Evolutionary conservation across 2,113 vertebrate species (phyloP).

Genomic region (Paramormyrops kingsleyae): DNA sequence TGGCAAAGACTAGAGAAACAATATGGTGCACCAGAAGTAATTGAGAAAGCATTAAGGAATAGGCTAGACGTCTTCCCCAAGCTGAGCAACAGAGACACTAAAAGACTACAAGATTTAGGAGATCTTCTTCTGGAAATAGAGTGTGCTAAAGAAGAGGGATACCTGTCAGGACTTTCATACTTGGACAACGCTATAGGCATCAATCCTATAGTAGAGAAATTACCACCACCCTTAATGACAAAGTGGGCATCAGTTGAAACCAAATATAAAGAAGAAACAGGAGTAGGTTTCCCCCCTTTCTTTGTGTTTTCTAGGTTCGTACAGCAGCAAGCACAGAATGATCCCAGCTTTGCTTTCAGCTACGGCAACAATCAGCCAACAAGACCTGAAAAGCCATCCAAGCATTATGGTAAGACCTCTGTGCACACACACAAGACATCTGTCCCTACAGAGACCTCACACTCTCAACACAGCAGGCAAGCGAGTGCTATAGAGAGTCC

Average conservation of each 20-base stretch:
- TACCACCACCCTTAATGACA: too few species aligned
- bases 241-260: not conserved
- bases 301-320: not conserved
- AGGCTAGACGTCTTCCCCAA: too few species aligned
- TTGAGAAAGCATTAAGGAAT: too few species aligned
- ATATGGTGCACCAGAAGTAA: too few species aligned
- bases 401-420: not conserved
- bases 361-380: not conserved
- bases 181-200: not conserved
- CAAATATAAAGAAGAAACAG: not conserved
- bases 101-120: too few species aligned
- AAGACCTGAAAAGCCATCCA: not conserved
- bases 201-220: too few species aligned
- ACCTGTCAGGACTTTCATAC: not conserved
- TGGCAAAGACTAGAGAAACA: too few species aligned
- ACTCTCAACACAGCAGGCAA: too few species aligned
- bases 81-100: too few species aligned
- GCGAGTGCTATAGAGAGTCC: not conserved
- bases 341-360: not conserved
- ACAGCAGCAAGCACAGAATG: not conserved
- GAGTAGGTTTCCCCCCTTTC: not conserved
- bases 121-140: not conserved
- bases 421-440: too few species aligned
- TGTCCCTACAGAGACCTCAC: too few species aligned
- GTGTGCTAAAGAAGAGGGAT: conserved; percentile 3